These are phyloP conservation scores for Spilarctia lutea DNA, from an alignment of 2,888 invertebrate genomes.

Conservation along the genomic window DNA sequence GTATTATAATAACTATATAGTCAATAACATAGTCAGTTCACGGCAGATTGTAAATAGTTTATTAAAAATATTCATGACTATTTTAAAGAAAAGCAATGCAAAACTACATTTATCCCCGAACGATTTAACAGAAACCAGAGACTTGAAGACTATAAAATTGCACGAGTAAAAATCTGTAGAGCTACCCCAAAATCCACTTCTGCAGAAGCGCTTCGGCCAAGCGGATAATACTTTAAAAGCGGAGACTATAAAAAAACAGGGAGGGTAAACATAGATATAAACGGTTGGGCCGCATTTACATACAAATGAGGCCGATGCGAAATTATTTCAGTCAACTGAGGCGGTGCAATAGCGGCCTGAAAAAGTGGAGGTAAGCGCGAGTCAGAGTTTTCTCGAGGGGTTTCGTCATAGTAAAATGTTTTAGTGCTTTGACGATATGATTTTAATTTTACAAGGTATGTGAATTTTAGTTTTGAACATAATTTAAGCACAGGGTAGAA, in stretches of 20 bases:
- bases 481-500: not conserved
- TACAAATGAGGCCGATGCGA: slow-evolving; percentile 77
- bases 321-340: slow-evolving; percentile 68
- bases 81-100: slow-evolving; percentile 10
- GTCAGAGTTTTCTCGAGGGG: slow-evolving; percentile 15
- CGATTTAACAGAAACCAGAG: slow-evolving; percentile 29
- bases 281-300: slow-evolving; percentile 75
- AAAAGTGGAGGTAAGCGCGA: slow-evolving; percentile 52
- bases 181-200: slow-evolving; percentile 39
- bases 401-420: not conserved
- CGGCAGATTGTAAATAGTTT: not conserved
- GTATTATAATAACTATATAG: not conserved
- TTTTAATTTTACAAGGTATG: not conserved
- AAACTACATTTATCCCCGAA: slow-evolving; percentile 22
- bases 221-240: slow-evolving; percentile 60
- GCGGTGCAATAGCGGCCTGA: slow-evolving; percentile 57
- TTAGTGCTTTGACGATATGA: not conserved
- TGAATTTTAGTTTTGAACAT: not conserved
- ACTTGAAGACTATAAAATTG: slow-evolving; percentile 29
- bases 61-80: not conserved
- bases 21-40: too few relatives aligned
- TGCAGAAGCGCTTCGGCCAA: slow-evolving; percentile 43
- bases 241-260: slow-evolving; percentile 68
- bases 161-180: slow-evolving; percentile 43
- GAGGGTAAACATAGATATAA: slow-evolving; percentile 79